phyloP scores from a whole-genome alignment of 2,113 vertebrate species.

The Eublepharis macularius region DNA sequence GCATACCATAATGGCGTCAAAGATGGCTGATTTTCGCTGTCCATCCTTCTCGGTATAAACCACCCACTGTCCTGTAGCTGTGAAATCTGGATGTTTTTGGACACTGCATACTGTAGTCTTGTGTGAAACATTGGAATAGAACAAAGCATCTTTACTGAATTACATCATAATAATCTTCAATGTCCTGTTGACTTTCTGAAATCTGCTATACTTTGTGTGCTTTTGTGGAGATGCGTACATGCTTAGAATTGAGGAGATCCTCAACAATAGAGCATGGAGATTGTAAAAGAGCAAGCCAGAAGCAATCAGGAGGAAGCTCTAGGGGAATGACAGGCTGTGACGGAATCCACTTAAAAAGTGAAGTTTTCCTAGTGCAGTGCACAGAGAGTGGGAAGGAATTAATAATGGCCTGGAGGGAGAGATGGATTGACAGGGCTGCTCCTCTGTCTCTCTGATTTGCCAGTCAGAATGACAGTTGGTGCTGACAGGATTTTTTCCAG shows the following conservation, averaged over 20 bases:
- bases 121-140: conserved; percentile 32
- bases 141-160: neutral
- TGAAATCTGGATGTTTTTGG: conserved; percentile 76
- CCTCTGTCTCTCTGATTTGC: no score
- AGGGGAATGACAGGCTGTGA: no score
- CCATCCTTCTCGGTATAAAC: conserved; percentile 75
- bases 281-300: neutral
- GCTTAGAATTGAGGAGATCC: neutral
- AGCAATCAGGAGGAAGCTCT: neutral
- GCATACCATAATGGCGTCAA: conserved; percentile 90
- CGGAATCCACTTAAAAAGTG: no score
- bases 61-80: conserved; percentile 86
- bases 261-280: neutral
- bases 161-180: rapidly evolving
- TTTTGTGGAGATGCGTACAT: neutral
- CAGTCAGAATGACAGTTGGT: no score
- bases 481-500: no score
- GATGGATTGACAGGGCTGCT: no score
- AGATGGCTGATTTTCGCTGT: conserved; percentile 67
- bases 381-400: no score
- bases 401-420: no score
- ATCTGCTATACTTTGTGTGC: neutral
- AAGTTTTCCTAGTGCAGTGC: no score
- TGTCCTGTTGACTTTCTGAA: rapidly evolving
- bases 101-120: conserved; percentile 83